Evolutionary conservation across 2,113 vertebrate species (phyloP).

Genomic region (Archocentrus centrarchus): DNA sequence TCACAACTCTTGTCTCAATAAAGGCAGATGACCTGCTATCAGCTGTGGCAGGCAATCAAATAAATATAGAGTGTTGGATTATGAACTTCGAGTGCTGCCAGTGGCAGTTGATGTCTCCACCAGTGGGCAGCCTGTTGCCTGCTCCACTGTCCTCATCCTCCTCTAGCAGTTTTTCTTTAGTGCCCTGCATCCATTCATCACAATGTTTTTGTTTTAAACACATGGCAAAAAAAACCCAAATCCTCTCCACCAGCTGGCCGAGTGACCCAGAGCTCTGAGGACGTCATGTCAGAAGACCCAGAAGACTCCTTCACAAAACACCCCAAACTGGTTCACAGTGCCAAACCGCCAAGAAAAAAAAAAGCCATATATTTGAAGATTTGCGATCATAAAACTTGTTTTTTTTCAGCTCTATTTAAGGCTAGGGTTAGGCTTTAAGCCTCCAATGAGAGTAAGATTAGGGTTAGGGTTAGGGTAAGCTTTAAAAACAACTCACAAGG

Average conservation of each 20-base stretch:
- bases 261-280: slow-evolving; percentile 42
- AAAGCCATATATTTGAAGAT: slow-evolving; percentile 41
- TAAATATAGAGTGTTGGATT: slow-evolving; percentile 61
- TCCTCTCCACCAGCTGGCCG: slow-evolving; percentile 36
- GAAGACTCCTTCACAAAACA: slow-evolving; percentile 56
- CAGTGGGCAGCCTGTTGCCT: slow-evolving; percentile 27
- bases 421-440: slow-evolving; percentile 39
- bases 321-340: slow-evolving; percentile 46
- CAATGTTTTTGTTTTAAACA: slow-evolving; percentile 36
- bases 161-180: slow-evolving; percentile 34
- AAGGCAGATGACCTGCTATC: slow-evolving; percentile 54
- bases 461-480: slow-evolving; percentile 60
- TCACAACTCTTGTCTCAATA: slow-evolving; percentile 35
- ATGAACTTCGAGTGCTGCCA: slow-evolving; percentile 19
- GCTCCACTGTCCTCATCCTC: slow-evolving; percentile 15
- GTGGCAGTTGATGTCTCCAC: slow-evolving; percentile 23
- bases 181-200: slow-evolving; percentile 54
- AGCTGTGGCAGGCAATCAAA: slow-evolving; percentile 69
- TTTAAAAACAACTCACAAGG: slow-evolving; percentile 62
- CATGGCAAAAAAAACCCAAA: slow-evolving; percentile 60
- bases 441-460: slow-evolving; percentile 60
- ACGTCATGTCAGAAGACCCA: slow-evolving; percentile 24
- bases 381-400: slow-evolving; percentile 62
- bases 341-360: slow-evolving; percentile 55
- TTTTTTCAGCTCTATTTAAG: slow-evolving; percentile 61